Evolutionary conservation across 2,888 invertebrate genomes (phyloP).

Genomic region (Conus canariensis): DNA sequence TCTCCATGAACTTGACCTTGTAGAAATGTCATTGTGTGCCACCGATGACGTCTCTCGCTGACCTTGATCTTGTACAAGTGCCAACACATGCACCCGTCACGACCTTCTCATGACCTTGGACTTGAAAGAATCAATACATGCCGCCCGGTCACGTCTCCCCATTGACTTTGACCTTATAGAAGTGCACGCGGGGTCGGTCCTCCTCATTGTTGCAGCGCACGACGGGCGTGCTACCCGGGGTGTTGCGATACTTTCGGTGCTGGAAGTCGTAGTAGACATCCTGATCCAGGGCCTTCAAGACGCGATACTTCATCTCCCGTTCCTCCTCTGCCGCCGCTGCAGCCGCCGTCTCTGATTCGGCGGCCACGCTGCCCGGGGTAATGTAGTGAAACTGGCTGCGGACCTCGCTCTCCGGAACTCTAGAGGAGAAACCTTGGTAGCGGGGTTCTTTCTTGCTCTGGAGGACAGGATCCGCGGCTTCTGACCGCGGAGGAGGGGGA

Average conservation of each 20-base stretch:
- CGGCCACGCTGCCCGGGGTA: background rate
- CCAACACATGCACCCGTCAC: too few relatives aligned
- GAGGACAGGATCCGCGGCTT: slow-evolving; percentile 7
- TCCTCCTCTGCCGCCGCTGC: background rate
- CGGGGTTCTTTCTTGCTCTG: slow-evolving; percentile 41
- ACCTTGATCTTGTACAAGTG: too few relatives aligned
- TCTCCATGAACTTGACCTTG: too few relatives aligned
- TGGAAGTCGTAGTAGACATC: slow-evolving; percentile 54
- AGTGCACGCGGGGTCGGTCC: slow-evolving; percentile 51
- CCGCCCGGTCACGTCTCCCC: slow-evolving; percentile 2
- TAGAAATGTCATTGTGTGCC: too few relatives aligned
- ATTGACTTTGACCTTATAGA: slow-evolving; percentile 48
- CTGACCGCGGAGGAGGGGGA: background rate
- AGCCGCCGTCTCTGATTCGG: background rate
- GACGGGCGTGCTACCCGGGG: background rate
- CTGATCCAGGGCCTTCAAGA: slow-evolving; percentile 52
- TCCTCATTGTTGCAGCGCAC: slow-evolving; percentile 35
- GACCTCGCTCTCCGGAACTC: slow-evolving; percentile 47
- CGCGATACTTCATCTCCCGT: slow-evolving; percentile 45
- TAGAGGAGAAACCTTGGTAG: slow-evolving; percentile 50
- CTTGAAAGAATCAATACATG: too few relatives aligned
- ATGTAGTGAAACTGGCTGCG: slow-evolving; percentile 49
- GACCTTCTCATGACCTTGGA: too few relatives aligned
- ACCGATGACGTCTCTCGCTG: too few relatives aligned
- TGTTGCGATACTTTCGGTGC: slow-evolving; percentile 49